phyloP scores from a whole-genome alignment of 2,113 vertebrate genomes.

The Eubucco bourcierii region DNA sequence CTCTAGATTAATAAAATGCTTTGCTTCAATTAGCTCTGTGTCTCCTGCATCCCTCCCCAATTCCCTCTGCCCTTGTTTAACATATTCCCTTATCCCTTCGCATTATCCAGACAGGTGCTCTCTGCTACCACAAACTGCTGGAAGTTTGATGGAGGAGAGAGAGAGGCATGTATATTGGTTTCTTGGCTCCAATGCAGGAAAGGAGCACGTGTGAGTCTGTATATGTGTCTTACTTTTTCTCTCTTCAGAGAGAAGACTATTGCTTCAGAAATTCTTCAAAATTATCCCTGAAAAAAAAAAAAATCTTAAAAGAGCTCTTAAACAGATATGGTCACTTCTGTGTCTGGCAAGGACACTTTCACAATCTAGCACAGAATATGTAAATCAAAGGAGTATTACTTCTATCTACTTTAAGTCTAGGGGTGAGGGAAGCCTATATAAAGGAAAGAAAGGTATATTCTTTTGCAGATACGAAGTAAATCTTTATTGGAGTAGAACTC shows the following conservation, averaged over 20 bases:
- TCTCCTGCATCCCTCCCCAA: constrained; percentile 57
- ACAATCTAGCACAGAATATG: neutral
- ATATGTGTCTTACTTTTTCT: neutral
- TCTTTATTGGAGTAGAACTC: neutral
- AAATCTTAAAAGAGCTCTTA: neutral
- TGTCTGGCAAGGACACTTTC: neutral
- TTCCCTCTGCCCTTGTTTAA: constrained; percentile 73
- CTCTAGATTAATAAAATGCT: constrained; percentile 64
- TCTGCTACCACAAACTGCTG: constrained; percentile 29
- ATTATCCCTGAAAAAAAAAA: neutral
- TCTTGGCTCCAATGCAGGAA: neutral
- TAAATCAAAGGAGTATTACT: neutral
- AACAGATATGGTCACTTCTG: neutral
- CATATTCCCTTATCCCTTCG: constrained; percentile 65
- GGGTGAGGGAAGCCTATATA: neutral
- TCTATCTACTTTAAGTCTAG: neutral
- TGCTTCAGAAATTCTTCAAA: neutral
- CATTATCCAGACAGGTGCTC: constrained; percentile 68
- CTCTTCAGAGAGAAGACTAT: too few species aligned
- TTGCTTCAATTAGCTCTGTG: constrained; percentile 68
- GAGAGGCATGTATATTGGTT: neutral
- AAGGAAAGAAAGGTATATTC: neutral
- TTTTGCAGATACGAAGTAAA: neutral
- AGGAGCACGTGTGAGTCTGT: neutral
- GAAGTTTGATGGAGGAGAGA: neutral